Conservation (phyloP, 2,888 invertebrate species). For the Drosophila putrida region DNA sequence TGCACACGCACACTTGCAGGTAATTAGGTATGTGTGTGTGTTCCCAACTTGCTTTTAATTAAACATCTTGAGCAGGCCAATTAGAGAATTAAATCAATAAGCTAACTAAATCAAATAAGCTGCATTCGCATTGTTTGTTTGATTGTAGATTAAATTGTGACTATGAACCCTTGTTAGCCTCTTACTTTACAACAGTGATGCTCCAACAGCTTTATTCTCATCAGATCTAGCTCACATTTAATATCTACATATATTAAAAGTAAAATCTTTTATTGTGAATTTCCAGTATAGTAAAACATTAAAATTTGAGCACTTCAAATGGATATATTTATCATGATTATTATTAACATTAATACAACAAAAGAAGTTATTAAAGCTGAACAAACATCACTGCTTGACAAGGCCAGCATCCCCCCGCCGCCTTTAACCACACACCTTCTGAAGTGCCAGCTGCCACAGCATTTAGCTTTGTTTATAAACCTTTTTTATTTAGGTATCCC, state of each 20-base stretch:
- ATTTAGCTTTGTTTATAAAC: constrained; percentile 21
- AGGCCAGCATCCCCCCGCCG: constrained; percentile 7
- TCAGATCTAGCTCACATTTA: too few relatives aligned
- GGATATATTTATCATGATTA: too few relatives aligned
- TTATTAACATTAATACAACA: too few relatives aligned
- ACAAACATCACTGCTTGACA: constrained; percentile 3
- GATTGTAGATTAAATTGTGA: constrained; percentile 10
- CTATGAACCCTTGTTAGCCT: background rate
- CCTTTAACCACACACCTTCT: background rate
- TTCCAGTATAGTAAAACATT: too few relatives aligned
- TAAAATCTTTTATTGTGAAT: too few relatives aligned
- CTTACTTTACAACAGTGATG: constrained; percentile 2
- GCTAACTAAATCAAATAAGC: constrained; percentile 3
- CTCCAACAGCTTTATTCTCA: background rate
- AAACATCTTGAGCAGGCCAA: background rate
- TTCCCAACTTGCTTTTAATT: constrained; percentile 4
- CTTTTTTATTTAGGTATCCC: constrained; percentile 6
- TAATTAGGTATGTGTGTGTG: background rate
- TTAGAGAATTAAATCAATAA: constrained; percentile 16
- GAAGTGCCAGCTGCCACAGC: constrained; percentile 17
- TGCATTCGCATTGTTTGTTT: constrained; percentile 1
- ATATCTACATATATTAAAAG: too few relatives aligned
- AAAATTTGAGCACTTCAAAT: too few relatives aligned
- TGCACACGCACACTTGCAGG: background rate
- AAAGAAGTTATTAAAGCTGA: too few relatives aligned